Conservation (phyloP, 2,888 invertebrate genomes). For the Ormyrus labotus region DNA sequence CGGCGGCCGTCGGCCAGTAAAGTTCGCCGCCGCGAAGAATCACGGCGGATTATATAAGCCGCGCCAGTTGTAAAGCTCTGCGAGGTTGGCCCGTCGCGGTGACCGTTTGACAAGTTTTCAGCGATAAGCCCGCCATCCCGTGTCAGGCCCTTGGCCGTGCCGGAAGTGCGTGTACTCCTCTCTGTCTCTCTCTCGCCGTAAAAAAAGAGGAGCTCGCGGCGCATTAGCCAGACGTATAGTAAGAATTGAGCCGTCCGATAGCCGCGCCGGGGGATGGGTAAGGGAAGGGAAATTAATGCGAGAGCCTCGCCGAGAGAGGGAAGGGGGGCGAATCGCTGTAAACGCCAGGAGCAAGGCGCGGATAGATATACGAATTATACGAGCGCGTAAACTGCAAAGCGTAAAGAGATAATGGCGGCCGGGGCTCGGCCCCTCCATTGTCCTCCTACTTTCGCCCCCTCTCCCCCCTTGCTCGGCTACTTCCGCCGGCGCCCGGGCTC, state of each 20-base stretch:
- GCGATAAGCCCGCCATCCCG: slow-evolving; percentile 7
- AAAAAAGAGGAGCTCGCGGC: slow-evolving; percentile 18
- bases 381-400: slow-evolving; percentile 49
- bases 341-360: slow-evolving; percentile 13
- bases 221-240: neutral
- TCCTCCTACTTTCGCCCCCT: neutral
- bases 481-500: slow-evolving; percentile 20
- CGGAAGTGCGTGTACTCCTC: neutral
- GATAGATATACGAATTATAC: slow-evolving; percentile 45
- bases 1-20: neutral
- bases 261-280: neutral
- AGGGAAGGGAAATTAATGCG: slow-evolving; percentile 44
- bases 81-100: neutral
- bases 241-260: neutral
- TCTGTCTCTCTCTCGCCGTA: neutral
- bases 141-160: neutral
- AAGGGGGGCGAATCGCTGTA: slow-evolving; percentile 19
- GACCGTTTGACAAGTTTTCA: slow-evolving; percentile 14
- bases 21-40: slow-evolving; percentile 9
- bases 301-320: neutral
- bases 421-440: neutral
- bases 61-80: neutral
- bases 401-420: slow-evolving; percentile 49
- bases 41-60: slow-evolving; percentile 25
- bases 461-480: neutral